These are phyloP conservation scores for Ploceus nigricollis DNA, from an alignment of 2,113 vertebrate species.

Conservation along the genomic window DNA sequence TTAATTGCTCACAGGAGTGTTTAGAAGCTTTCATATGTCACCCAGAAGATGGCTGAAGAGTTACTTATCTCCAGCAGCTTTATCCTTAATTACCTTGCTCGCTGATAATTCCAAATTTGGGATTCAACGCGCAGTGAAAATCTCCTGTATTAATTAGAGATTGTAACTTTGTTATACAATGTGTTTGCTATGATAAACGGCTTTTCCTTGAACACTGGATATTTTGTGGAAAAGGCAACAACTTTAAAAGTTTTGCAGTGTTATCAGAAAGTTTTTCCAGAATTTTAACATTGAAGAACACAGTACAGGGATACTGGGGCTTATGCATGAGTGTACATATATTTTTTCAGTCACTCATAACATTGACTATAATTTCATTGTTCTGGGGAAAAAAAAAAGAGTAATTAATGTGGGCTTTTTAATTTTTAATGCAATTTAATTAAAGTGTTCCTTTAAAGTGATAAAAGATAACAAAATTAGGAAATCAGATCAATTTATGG, in stretches of 20 bases:
- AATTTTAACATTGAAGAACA: neutral
- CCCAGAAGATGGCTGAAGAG: constrained; percentile 55
- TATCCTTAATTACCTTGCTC: constrained; percentile 59
- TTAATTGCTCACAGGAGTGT: constrained; percentile 30
- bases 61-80: constrained; percentile 61
- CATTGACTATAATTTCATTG: neutral
- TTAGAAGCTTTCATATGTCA: neutral
- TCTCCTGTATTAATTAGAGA: constrained; percentile 47
- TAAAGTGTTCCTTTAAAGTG: neutral
- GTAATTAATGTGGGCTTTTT: neutral
- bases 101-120: constrained; percentile 47
- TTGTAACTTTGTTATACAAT: constrained; percentile 15
- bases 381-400: rapidly evolving
- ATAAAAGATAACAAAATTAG: neutral
- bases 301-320: no score
- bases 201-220: neutral
- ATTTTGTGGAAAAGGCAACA: neutral
- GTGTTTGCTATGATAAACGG: constrained; percentile 27
- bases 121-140: constrained; percentile 16
- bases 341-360: neutral
- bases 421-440: neutral
- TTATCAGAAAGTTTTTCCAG: neutral
- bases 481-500: neutral
- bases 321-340: rapidly evolving
- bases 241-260: neutral